Base-by-base conservation (phyloP, 1,140 invertebrate genomes). In the Drosophila nigrodunni region DNA sequence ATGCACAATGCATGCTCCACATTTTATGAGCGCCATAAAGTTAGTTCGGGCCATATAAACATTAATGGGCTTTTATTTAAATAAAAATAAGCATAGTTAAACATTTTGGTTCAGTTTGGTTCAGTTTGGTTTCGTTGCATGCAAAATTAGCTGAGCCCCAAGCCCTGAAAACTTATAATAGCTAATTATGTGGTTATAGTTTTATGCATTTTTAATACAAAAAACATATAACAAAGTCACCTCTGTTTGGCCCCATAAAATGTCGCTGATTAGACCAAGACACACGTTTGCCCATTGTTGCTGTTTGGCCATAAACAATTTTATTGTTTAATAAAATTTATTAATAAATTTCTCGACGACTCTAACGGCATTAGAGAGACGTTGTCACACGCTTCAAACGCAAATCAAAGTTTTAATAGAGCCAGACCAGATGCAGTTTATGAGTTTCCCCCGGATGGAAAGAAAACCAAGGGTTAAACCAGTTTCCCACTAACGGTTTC, bases 131-230 rank as follows among this genome's bases (percentile, higher is more conserved):
- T 47, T 18, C 13, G 55, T 72, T 44, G 73, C 77, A 88, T 88
- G 85, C 83, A 88, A 88, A 89, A 89, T 89, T 83, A 89, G 77
- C 59, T 47, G 44, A 50, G 34, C 69, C 54, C 44, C 25, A 30
- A 30, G 6, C 18, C 18, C 18, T 0, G 6, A 30, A 30, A 75
- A 76, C 77, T 89, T 88, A 88, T 89, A 89, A 85, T 89, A 81
- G 78, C 85, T 89, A 89, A 89, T 89, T 89, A 89, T 89, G 85
- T 89, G 80, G 86, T 89, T 89, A 89, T 89, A 77, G 85, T 87
- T 79, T 89, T 89, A 89, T 89, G 85, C 85, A 89, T 85, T 89
- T 89, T 85, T 89, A 89, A 89, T 89, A 76, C 83, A 83, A 79
- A 80, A 79, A 79, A 82, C 60, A 82, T 73, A 64, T 77, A 62